Percentiles rank a stretch among this genome's conserved stretches.
Evolutionary conservation across 1,140 invertebrate species (phyloP).

Genomic region (Dinothrombium tinctorium): DNA sequence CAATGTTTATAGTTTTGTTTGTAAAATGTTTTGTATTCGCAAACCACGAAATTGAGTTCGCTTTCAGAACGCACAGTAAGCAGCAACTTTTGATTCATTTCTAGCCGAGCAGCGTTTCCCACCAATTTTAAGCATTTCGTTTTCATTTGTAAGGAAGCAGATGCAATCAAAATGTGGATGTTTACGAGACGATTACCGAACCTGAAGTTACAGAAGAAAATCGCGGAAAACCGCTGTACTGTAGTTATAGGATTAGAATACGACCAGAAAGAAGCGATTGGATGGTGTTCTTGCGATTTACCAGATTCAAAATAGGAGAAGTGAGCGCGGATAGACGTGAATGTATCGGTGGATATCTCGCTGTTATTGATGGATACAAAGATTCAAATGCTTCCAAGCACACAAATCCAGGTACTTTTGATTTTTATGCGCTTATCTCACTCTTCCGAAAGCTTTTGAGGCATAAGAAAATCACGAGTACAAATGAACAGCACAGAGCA

Average conservation of each 20-base stretch:
- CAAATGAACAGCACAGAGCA: too few relatives aligned
- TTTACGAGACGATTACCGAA: slow-evolving; percentile 65
- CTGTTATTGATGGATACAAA: slow-evolving; percentile 16
- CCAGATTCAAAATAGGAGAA: slow-evolving; percentile 12
- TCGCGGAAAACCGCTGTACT: slow-evolving; percentile 53
- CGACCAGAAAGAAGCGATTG: slow-evolving; percentile 51
- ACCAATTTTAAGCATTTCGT: too few relatives aligned
- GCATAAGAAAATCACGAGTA: too few relatives aligned
- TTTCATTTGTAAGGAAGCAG: too few relatives aligned
- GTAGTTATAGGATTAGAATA: slow-evolving; percentile 62
- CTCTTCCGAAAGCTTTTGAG: too few relatives aligned
- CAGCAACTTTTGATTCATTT: too few relatives aligned
- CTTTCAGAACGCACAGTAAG: too few relatives aligned
- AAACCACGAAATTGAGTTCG: too few relatives aligned
- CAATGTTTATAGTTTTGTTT: too few relatives aligned
- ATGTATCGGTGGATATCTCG: slow-evolving; percentile 15
- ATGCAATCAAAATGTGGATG: slow-evolving; percentile 75
- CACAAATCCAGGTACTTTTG: slow-evolving; percentile 10
- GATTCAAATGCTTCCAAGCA: slow-evolving; percentile 12
- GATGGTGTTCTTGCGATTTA: slow-evolving; percentile 48
- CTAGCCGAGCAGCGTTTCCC: too few relatives aligned
- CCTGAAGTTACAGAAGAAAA: slow-evolving; percentile 56
- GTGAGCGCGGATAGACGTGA: slow-evolving; percentile 10
- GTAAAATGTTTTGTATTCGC: too few relatives aligned
- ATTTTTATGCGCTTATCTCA: neutral